A percentile compares a stretch with the other conserved stretches of the same genome.
Conservation (phyloP, 1,140 invertebrate species). For the Lethocerus indicus region DNA sequence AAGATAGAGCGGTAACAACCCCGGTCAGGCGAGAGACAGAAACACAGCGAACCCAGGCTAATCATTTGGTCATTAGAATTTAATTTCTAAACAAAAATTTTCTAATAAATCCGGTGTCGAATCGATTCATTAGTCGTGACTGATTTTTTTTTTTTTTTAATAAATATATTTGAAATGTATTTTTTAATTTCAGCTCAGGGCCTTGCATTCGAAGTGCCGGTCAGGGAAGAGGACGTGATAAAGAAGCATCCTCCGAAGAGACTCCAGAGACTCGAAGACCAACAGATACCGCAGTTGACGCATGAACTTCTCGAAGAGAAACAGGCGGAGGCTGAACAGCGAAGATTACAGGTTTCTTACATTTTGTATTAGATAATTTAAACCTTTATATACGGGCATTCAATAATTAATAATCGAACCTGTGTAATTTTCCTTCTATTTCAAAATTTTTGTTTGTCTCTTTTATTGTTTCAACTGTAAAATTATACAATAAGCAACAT, state of each 20-base stretch:
- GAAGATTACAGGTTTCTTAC: slow-evolving; percentile 24
- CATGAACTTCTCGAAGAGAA: slow-evolving; percentile 44
- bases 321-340: slow-evolving; percentile 44
- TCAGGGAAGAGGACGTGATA: slow-evolving; percentile 31
- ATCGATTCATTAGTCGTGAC: too few species aligned
- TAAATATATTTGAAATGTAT: too few species aligned
- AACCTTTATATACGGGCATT: not conserved
- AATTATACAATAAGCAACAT: too few species aligned
- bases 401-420: not conserved
- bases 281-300: slow-evolving; percentile 30
- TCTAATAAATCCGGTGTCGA: too few species aligned
- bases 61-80: too few species aligned
- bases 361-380: too few species aligned
- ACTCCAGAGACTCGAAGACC: slow-evolving; percentile 37
- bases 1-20: too few species aligned
- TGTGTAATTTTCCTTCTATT: not conserved
- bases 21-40: too few species aligned
- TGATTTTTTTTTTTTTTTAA: too few species aligned
- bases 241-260: slow-evolving; percentile 37
- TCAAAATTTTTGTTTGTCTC: not conserved
- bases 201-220: slow-evolving; percentile 45
- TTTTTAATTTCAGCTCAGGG: slow-evolving; percentile 25
- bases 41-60: too few species aligned
- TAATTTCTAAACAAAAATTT: too few species aligned
- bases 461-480: too few species aligned